Conservation (phyloP, 2,113 vertebrate species). For the Hydrochoerus hydrochaeris region DNA sequence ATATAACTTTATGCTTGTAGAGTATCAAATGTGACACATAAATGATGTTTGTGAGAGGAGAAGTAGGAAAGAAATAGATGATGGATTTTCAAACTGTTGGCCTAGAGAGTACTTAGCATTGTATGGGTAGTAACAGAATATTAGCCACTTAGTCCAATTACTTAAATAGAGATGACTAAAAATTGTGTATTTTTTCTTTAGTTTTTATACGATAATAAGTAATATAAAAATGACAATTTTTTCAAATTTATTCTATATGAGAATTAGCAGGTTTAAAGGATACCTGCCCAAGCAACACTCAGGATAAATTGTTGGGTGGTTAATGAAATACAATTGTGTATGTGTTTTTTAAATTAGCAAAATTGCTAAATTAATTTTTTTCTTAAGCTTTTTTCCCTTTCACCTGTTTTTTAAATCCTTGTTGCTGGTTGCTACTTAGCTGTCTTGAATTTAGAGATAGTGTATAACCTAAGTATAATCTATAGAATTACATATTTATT, state of each 20-base stretch:
- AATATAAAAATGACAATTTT: neutral
- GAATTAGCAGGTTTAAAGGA: neutral
- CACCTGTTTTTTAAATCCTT: constrained; percentile 18
- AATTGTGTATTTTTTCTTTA: neutral
- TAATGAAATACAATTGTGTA: neutral
- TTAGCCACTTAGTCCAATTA: neutral
- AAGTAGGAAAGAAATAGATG: neutral
- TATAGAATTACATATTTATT: constrained; percentile 33
- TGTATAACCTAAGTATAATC: constrained; percentile 25
- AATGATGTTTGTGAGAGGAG: neutral
- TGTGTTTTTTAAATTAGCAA: constrained; percentile 30
- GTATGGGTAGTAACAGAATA: neutral
- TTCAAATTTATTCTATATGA: neutral
- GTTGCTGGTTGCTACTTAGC: constrained; percentile 1
- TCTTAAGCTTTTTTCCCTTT: neutral
- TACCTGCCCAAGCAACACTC: neutral
- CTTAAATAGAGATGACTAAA: neutral
- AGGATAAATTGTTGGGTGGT: neutral
- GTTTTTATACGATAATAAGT: too few species aligned
- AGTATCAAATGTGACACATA: neutral
- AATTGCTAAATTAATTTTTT: neutral
- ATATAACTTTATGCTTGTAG: neutral
- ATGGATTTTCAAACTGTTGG: neutral
- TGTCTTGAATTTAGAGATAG: constrained; percentile 13
- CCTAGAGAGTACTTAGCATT: neutral